Conservation (phyloP, 2,113 vertebrate species). For the Synodontis membranacea region DNA sequence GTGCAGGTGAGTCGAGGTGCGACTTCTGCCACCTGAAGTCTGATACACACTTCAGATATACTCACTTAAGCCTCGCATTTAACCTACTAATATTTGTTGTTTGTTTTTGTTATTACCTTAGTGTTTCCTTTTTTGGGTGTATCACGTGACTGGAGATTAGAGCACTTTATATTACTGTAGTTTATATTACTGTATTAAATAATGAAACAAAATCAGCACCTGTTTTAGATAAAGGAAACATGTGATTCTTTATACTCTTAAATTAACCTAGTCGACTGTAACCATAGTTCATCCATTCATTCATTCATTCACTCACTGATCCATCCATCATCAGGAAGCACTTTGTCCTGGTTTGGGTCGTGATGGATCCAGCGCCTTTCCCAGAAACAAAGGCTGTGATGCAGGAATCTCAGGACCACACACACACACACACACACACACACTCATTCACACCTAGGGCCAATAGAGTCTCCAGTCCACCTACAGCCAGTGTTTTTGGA, state of each 20-base stretch:
- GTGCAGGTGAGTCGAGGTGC: constrained; percentile 78
- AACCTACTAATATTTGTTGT: background rate
- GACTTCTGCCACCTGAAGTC: background rate
- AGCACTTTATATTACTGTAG: too few species aligned
- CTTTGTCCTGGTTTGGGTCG: background rate
- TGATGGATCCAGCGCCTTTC: background rate
- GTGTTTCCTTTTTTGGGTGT: background rate
- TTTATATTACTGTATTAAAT: background rate
- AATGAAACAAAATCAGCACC: background rate
- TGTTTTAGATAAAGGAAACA: background rate
- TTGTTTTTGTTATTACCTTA: background rate
- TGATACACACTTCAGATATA: background rate
- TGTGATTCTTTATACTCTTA: too few species aligned
- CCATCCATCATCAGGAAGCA: background rate
- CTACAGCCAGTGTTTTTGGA: background rate
- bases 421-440: background rate
- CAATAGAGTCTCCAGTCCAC: background rate
- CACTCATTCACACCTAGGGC: background rate
- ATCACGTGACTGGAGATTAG: background rate
- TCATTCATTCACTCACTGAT: background rate
- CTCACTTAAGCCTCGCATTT: background rate
- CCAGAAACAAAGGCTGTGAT: background rate
- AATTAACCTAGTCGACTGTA: background rate
- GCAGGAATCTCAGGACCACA: background rate
- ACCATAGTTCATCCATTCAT: background rate